phyloP scores from a whole-genome alignment of 2,888 invertebrate genomes.

The Acanthosepion esculentum region DNA sequence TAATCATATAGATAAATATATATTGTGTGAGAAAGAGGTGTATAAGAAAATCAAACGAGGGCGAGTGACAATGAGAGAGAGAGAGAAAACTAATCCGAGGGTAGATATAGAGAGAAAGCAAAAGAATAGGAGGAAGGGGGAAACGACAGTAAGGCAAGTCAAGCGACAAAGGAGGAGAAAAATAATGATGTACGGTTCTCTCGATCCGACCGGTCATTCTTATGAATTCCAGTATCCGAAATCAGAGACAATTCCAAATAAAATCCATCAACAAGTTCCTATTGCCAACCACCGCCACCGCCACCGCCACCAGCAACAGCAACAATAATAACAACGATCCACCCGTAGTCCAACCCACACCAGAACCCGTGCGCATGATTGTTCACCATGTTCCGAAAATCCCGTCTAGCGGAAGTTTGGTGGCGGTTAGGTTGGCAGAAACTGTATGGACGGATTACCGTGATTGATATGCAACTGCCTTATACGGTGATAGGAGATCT shows the following conservation, averaged over 20 bases:
- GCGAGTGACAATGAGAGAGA: not conserved
- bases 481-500: not conserved
- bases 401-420: not conserved
- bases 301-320: no score
- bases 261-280: not conserved
- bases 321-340: not conserved
- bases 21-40: not conserved
- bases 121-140: not conserved
- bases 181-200: not conserved
- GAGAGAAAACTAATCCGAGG: not conserved
- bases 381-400: not conserved
- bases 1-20: no score
- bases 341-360: not conserved
- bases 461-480: constrained; percentile 33
- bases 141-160: not conserved
- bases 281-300: not conserved
- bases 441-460: not conserved
- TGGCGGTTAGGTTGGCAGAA: not conserved
- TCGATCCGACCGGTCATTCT: not conserved
- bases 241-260: not conserved
- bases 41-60: not conserved
- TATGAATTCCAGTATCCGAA: not conserved
- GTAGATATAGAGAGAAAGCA: not conserved
- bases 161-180: not conserved
- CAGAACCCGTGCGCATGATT: not conserved